Evolutionary conservation across 1,140 invertebrate genomes (phyloP), one percentile per base, ranked within the genome.

Genomic region (Temnothorax longispinosus): DNA sequence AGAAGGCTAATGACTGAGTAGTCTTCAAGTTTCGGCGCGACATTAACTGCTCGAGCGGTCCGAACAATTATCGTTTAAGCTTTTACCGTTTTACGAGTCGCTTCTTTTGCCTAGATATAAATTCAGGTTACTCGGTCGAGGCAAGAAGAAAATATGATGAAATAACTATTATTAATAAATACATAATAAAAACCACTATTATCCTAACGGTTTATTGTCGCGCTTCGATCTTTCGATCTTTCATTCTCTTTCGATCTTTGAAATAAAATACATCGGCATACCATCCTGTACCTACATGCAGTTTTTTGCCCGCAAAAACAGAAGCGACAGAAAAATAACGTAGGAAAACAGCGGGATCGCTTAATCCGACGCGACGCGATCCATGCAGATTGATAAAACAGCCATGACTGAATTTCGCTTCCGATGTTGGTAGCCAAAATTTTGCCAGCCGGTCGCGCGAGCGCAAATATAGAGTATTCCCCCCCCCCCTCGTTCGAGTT

Each of bases 41-140:
- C 89, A 78, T 91, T 75, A 87, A 88, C 74, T 35, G 78, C 67
- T 69, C 84, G 74, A 21, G 11, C 52, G n/a, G 65, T 85, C 81
- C 69, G 86, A 90, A 88, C 86, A 91, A 88, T 92, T 92, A 90
- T 87, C 90, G 89, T 81, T 89, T 85, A 85, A 85, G 87, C 85
- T 87, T 44, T 62, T 35, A 32, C 8, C 60, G 38, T 75, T 87
- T 88, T 88, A 88, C 62, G 62, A 64, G 62, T 47, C 54, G 38
- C 50, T 64, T 76, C 62, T 77, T 90, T 67, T 54, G 18, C 52
- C n/a, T 62, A 67, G n/a, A 38, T 58, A 27, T 41, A 38, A 6
- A 85, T 77, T 58, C 62, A 32, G 76, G 72, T 90, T 81, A 85
- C 44, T 60, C 44, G 60, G 41, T 7, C 86, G 87, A 32, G 47